Evolutionary conservation across 2,888 invertebrate genomes (phyloP).

Genomic region (Lycia hirtaria): DNA sequence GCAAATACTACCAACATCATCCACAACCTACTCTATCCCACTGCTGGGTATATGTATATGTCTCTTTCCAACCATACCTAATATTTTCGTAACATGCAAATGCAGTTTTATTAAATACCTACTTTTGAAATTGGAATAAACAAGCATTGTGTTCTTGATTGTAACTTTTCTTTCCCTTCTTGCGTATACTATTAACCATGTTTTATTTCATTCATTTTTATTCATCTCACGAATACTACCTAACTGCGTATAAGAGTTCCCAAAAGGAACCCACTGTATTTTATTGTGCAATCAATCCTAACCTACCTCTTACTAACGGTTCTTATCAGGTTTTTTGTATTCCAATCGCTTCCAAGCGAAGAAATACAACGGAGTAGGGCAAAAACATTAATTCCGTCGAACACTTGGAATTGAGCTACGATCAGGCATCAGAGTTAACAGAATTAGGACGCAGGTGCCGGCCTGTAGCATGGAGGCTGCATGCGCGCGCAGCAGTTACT

Average conservation of each 20-base stretch:
- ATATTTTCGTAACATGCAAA: no score
- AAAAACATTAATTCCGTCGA: conserved; percentile 30
- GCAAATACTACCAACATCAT: no score
- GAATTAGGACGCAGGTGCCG: conserved; percentile 67
- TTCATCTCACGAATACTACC: conserved; percentile 4
- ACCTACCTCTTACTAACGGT: conserved; percentile 11
- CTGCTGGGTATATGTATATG: no score
- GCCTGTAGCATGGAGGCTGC: conserved; percentile 65
- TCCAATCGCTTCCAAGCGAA: conserved; percentile 11
- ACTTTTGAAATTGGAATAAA: no score
- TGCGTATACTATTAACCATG: no score
- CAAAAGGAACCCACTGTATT: conserved; percentile 5
- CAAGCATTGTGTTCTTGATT: no score
- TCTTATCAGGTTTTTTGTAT: conserved; percentile 15
- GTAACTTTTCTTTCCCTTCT: no score
- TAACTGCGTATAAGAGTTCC: neutral
- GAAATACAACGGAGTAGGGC: conserved; percentile 16
- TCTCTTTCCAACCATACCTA: no score
- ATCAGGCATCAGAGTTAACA: conserved; percentile 49
- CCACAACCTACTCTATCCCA: no score
- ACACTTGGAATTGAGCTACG: conserved; percentile 28
- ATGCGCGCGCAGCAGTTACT: conserved; percentile 50
- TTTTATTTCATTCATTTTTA: neutral
- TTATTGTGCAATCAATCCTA: conserved; percentile 15
- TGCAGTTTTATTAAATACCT: no score